These are phyloP conservation scores for Adineta ricciae DNA, from an alignment of 2,888 invertebrate genomes.

Conservation along the genomic window DNA sequence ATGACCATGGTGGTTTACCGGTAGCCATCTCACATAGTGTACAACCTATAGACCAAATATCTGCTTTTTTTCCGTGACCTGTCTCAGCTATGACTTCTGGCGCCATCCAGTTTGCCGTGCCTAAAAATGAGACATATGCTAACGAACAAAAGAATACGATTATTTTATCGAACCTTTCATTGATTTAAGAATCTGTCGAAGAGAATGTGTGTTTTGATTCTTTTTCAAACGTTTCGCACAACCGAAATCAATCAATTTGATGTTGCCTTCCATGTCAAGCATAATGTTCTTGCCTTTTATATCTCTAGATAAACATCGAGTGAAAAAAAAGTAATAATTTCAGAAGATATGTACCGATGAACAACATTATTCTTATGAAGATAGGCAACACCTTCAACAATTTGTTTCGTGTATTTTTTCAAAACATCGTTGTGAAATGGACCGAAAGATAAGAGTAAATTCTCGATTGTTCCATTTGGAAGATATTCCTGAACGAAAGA, in stretches of 20 bases:
- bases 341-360: slow-evolving; percentile 41
- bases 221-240: slow-evolving; percentile 49
- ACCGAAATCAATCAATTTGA: slow-evolving; percentile 51
- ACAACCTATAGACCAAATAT: slow-evolving; percentile 43
- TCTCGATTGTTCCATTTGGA: slow-evolving; percentile 49
- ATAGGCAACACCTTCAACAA: slow-evolving; percentile 49
- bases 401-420: slow-evolving; percentile 47
- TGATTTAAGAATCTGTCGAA: slow-evolving; percentile 44
- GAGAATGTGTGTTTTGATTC: slow-evolving; percentile 42
- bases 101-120: slow-evolving; percentile 51
- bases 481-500: slow-evolving; percentile 50
- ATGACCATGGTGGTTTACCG: slow-evolving; percentile 48
- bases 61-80: slow-evolving; percentile 50
- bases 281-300: slow-evolving; percentile 51
- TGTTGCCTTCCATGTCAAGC: slow-evolving; percentile 48
- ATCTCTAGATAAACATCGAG: slow-evolving; percentile 42
- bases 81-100: slow-evolving; percentile 50
- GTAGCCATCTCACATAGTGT: slow-evolving; percentile 39
- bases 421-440: slow-evolving; percentile 48
- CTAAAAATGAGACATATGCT: slow-evolving; percentile 14
- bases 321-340: background rate
- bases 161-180: slow-evolving; percentile 41
- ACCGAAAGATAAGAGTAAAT: slow-evolving; percentile 47
- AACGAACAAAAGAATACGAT: too few relatives aligned
- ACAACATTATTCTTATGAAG: slow-evolving; percentile 49